Base-by-base conservation (phyloP, 2,888 invertebrate species). In the Ptilodon capucinus region DNA sequence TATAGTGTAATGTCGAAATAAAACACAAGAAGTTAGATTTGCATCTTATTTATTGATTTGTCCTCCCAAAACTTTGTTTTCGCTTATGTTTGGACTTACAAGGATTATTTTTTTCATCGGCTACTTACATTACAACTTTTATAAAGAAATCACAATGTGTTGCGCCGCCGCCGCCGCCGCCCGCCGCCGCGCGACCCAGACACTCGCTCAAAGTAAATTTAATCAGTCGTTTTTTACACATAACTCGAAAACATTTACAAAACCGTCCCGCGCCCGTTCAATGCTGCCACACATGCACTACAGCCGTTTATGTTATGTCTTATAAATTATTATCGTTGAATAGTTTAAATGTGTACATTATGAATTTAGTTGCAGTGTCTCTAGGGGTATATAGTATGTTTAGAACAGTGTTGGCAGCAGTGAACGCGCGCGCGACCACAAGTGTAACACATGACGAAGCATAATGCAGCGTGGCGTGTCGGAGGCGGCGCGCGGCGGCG, bases 141-240 rank as follows among this genome's bases (percentile, higher is more conserved):
- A 89, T 87, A 89, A 87, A 89, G 88, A 91, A 91, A 91, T 91
- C 90, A 91, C 90, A 91, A 82, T 84, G 81, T 80, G 76, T 82
- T 74, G 9, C 74, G 58, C 67, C 66, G 73, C 66, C 67, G 54
- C 64, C 65, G 68, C 67, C 72, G 72, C 74, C 76, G 74, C 68
- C 75, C 73, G 75, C 71, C 70, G 71, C 71, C 65, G 62, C 70
- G 55, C 66, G 66, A 57, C 67, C 59, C 67, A 58, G 51, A 66
- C 65, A 66, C 67, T 62, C 68, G 68, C 73, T 60, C 71, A 74
- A 79, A 76, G 78, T 84, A 78, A 84, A 79, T 79, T 80, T 86
- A 86, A 81, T 86, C 86, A 86, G 86, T 87, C 87, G 83, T 79
- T 85, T 84, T 65, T 77, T 81, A 84, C 79, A 80, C 74, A 82